Conservation (phyloP, 2,113 vertebrate genomes). For the Oryctolagus cuniculus region DNA sequence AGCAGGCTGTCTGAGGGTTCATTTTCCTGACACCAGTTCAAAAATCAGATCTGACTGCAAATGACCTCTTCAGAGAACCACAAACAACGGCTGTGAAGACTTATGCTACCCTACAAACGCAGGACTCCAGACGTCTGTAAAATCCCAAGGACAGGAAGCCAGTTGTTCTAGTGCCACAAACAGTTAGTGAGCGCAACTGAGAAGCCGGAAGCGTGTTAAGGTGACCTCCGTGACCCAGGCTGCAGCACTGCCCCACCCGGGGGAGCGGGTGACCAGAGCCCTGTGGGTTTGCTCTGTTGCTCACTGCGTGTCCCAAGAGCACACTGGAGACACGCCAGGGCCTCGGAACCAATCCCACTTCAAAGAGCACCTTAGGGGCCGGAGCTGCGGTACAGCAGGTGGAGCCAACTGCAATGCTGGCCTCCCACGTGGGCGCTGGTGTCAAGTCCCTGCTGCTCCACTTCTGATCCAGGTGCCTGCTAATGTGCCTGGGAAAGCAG, state of each 20-base stretch:
- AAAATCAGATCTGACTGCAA: conserved; percentile 7
- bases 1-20: background rate
- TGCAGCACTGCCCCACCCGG: too few species aligned
- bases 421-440: too few species aligned
- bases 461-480: too few species aligned
- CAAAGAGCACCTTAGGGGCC: too few species aligned
- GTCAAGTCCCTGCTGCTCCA: too few species aligned
- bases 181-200: background rate
- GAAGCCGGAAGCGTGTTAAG: background rate
- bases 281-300: background rate
- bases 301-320: background rate
- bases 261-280: background rate
- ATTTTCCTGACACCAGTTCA: background rate
- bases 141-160: background rate
- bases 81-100: background rate
- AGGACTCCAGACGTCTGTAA: background rate
- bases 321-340: too few species aligned
- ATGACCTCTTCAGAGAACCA: background rate
- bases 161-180: background rate
- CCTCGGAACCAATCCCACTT: too few species aligned
- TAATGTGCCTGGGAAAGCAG: too few species aligned
- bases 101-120: background rate
- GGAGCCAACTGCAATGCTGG: too few species aligned
- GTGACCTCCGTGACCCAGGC: background rate
- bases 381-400: too few species aligned